Conservation (phyloP, 1,140 invertebrate species). For the Zophobas atratus region DNA sequence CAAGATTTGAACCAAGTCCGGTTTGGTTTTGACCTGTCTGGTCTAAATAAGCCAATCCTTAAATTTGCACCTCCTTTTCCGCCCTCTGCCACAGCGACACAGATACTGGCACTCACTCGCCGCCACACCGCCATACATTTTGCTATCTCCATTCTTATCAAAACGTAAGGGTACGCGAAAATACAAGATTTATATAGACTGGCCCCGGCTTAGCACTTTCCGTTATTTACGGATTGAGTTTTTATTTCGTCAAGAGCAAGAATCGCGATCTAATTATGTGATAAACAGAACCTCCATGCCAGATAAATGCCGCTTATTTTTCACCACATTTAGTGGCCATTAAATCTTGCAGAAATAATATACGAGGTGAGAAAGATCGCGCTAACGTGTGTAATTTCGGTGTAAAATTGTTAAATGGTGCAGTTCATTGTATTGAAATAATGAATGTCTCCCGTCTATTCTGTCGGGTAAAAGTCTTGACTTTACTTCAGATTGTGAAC, state of each 20-base stretch:
- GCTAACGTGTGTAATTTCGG: slow-evolving; percentile 62
- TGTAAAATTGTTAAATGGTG: slow-evolving; percentile 68
- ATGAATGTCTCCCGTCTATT: slow-evolving; percentile 64
- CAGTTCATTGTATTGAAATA: slow-evolving; percentile 67
- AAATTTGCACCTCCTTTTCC: slow-evolving; percentile 23
- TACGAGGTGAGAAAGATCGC: slow-evolving; percentile 55
- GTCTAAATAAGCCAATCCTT: not conserved
- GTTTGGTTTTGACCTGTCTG: too few species aligned
- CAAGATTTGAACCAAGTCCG: too few species aligned
- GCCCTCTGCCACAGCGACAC: slow-evolving; percentile 4
- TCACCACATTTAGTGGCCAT: slow-evolving; percentile 48
- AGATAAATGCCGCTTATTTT: slow-evolving; percentile 34
- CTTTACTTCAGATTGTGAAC: slow-evolving; percentile 13
- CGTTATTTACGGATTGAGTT: slow-evolving; percentile 29
- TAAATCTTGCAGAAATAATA: slow-evolving; percentile 62
- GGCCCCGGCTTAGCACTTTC: slow-evolving; percentile 20
- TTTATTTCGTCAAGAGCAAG: slow-evolving; percentile 38
- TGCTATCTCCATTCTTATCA: slow-evolving; percentile 26
- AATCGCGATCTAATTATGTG: slow-evolving; percentile 38
- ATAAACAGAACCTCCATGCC: slow-evolving; percentile 25
- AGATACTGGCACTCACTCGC: not conserved
- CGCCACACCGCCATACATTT: slow-evolving; percentile 6
- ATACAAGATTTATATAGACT: slow-evolving; percentile 35
- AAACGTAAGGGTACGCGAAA: slow-evolving; percentile 22
- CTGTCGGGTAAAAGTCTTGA: slow-evolving; percentile 45